These are phyloP conservation scores for Semicossyphus pulcher DNA, from an alignment of 2,113 vertebrate genomes.

Conservation along the genomic window DNA sequence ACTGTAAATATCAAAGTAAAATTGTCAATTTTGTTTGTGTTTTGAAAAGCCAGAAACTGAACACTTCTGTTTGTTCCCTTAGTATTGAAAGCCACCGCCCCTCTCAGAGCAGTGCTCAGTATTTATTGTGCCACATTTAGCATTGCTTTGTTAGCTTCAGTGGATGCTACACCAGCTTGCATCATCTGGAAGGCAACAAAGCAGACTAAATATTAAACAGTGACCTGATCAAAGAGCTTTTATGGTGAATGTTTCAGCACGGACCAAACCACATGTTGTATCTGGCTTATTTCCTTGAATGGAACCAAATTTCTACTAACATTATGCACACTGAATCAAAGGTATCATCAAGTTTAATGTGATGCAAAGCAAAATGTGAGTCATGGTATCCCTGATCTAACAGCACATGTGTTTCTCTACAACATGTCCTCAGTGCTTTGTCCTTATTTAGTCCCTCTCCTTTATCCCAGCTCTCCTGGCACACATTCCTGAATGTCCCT, in stretches of 20 bases:
- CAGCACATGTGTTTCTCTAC: constrained; percentile 7
- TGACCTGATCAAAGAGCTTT: constrained; percentile 10
- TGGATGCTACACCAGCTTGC: constrained; percentile 13
- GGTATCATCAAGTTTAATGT: background rate
- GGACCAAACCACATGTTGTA: background rate
- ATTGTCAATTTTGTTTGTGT: background rate
- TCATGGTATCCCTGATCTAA: background rate
- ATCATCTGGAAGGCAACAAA: constrained; percentile 3
- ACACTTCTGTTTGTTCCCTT: background rate
- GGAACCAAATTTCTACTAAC: background rate
- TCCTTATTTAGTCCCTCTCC: constrained; percentile 40
- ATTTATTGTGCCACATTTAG: background rate
- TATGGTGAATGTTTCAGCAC: background rate
- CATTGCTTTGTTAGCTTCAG: background rate
- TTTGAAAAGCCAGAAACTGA: background rate
- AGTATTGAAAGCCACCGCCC: background rate
- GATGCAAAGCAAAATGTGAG: constrained; percentile 9
- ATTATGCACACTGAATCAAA: background rate
- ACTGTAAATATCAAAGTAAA: background rate
- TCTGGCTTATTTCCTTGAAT: background rate
- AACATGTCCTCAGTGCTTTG: constrained; percentile 31
- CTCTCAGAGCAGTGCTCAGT: background rate
- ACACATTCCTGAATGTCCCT: constrained; percentile 50
- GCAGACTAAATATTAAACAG: constrained; percentile 15
- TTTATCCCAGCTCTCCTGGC: constrained; percentile 54